phyloP scores from a whole-genome alignment of 2,888 invertebrate species.

The Yponomeuta malinellus region DNA sequence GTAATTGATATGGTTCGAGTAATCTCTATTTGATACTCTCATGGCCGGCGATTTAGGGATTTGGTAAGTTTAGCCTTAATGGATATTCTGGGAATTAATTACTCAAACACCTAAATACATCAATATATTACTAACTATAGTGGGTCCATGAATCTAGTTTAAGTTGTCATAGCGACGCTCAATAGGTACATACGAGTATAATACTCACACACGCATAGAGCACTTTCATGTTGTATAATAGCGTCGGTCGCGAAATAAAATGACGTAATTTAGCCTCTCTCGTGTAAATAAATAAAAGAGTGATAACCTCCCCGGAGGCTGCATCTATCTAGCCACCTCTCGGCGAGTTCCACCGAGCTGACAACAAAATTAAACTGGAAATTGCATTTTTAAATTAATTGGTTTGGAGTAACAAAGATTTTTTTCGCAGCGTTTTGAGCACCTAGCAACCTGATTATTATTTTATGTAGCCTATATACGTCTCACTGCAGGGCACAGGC shows the following conservation, averaged over 20 bases:
- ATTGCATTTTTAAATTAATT: constrained; percentile 25
- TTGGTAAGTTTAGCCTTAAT: neutral
- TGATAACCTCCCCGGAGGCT: constrained; percentile 15
- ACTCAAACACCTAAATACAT: neutral
- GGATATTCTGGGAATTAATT: neutral
- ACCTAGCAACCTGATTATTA: too few relatives aligned
- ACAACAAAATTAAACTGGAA: constrained; percentile 25
- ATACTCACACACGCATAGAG: neutral
- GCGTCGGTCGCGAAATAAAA: neutral
- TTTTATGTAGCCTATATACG: too few relatives aligned
- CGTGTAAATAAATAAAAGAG: constrained; percentile 14
- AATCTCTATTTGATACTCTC: neutral
- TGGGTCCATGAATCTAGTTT: neutral
- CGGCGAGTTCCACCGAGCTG: constrained; percentile 12
- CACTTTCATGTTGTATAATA: neutral
- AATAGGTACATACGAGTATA: neutral
- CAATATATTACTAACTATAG: neutral
- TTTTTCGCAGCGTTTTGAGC: neutral
- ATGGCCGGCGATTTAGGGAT: neutral
- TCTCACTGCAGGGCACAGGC: too few relatives aligned
- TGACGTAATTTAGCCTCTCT: neutral
- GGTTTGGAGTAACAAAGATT: constrained; percentile 19
- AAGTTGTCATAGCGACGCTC: neutral
- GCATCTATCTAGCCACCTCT: constrained; percentile 16
- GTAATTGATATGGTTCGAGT: neutral